Base-by-base conservation (phyloP, 35 echinoderm and acorn worm species). In the Chiridota heheva region DNA sequence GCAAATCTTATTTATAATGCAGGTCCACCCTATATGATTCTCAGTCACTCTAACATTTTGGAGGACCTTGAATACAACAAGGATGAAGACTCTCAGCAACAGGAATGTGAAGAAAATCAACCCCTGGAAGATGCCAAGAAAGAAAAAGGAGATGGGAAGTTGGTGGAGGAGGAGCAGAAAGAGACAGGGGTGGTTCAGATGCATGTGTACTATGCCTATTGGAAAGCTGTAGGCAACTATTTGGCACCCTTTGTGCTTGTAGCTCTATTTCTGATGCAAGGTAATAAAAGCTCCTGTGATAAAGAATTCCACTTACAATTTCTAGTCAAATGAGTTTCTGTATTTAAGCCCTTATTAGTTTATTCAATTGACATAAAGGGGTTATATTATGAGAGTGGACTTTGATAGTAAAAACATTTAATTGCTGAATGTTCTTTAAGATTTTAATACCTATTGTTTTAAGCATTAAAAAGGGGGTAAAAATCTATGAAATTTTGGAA, bases 221-320 rank as follows among this genome's bases (percentile, higher is more conserved):
- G 95, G 89, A 91, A 71, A 36, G 95, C 95, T 81, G 85, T 98
- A 7, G 95, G 95, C 30, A 81, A 42, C 27, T 7, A 81, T 3
- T 73, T 98, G 17, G 95, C 80, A 45, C 28, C 69, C 3, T 36
- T 81, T 69, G 85, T 92, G 22, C 69, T 98, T 1, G 35, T 89
- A 37, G 81, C 95, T 17, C 65, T 98, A 43, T 80, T 92, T 42
- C 35, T 98, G 1, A 98, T 98, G 95, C 95, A 98, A 86, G 95
- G 95, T 98, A 41, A 78, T 41, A 2, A 17, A 47, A 27, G 29
- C 13, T 6, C 28, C 17, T n/a, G n/a, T 18, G 40, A 10, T 68
- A 36, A 4, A 36, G 7, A 28, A 15, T 53, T 53, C n/a, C 10
- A n/a, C n/a, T n/a, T n/a, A n/a, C n/a, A n/a, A n/a, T n/a, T 12